These are phyloP conservation scores for Sycophaga agraensis DNA, from an alignment of 1,140 invertebrate species.

Conservation along the genomic window DNA sequence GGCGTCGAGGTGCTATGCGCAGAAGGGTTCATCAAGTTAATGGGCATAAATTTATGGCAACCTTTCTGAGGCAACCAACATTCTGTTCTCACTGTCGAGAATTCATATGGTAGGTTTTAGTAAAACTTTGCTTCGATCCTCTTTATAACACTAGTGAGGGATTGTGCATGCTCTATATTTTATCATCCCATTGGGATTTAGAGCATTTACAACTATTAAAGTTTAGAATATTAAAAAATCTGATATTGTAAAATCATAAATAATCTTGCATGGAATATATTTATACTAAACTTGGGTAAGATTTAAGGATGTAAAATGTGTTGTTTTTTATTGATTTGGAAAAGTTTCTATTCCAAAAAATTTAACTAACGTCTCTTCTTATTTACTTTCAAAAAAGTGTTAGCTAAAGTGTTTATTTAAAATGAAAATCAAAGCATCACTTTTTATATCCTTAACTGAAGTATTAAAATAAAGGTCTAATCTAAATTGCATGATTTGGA, in stretches of 20 bases:
- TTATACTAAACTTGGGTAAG: not conserved
- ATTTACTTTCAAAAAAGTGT: too few species aligned
- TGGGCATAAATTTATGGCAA: conserved; percentile 99
- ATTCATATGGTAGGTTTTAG: conserved; percentile 87
- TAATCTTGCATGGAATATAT: not conserved
- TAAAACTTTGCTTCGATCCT: not conserved
- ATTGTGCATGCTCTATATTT: conserved; percentile 23
- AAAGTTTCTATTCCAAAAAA: conserved; percentile 3
- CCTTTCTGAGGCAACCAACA: conserved; percentile 96
- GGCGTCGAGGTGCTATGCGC: conserved; percentile 91
- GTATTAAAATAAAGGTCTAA: not conserved
- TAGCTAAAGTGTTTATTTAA: too few species aligned
- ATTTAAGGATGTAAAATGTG: conserved; percentile 12
- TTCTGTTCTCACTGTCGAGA: conserved; percentile 98
- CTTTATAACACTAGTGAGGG: not conserved
- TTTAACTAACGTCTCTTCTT: too few species aligned
- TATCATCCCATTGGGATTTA: not conserved
- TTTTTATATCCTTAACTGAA: conserved; percentile 3
- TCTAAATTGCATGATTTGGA: not conserved
- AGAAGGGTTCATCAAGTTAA: conserved; percentile 95
- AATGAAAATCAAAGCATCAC: too few species aligned
- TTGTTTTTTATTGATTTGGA: too few species aligned
- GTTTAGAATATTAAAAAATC: conserved; percentile 8
- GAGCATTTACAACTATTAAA: not conserved
- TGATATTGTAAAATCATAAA: not conserved